phyloP scores from a whole-genome alignment of 2,888 invertebrate species.

The Timema podura region DNA sequence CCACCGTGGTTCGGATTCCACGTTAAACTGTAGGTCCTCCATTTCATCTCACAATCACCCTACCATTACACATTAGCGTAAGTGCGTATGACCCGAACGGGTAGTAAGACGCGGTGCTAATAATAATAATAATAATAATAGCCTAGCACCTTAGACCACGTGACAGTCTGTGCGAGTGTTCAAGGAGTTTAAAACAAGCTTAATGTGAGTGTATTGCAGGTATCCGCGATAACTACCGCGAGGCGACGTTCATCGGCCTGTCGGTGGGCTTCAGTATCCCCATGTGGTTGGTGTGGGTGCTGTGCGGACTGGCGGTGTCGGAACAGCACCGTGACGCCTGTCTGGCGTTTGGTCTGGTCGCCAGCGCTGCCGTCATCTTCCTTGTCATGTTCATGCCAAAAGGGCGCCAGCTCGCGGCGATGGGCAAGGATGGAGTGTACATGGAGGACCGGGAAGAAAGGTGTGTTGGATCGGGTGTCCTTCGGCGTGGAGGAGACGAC shows the following conservation, averaged over 20 bases:
- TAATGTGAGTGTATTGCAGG: slow-evolving; percentile 39
- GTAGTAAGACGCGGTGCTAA: no score
- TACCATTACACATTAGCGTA: no score
- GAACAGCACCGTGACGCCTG: slow-evolving; percentile 82
- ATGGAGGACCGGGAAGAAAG: slow-evolving; percentile 74
- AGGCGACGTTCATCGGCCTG: slow-evolving; percentile 87
- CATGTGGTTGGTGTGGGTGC: slow-evolving; percentile 80
- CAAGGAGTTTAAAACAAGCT: no score
- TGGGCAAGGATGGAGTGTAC: slow-evolving; percentile 84
- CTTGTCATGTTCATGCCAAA: slow-evolving; percentile 93
- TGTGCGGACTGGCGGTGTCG: slow-evolving; percentile 73
- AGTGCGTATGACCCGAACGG: no score
- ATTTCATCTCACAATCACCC: no score
- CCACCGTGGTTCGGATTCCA: no score
- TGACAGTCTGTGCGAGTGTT: no score
- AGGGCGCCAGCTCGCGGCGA: slow-evolving; percentile 85
- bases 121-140: no score
- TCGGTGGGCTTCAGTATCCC: slow-evolving; percentile 83
- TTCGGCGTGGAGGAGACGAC: no score
- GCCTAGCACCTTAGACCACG: no score
- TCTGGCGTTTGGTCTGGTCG: slow-evolving; percentile 82
- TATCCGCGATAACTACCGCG: slow-evolving; percentile 89
- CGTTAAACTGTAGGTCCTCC: no score
- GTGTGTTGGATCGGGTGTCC: no score
- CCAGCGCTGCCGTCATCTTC: slow-evolving; percentile 80